Evolutionary conservation across 2,888 invertebrate genomes (phyloP).

Genomic region (Periphyllus acericola): DNA sequence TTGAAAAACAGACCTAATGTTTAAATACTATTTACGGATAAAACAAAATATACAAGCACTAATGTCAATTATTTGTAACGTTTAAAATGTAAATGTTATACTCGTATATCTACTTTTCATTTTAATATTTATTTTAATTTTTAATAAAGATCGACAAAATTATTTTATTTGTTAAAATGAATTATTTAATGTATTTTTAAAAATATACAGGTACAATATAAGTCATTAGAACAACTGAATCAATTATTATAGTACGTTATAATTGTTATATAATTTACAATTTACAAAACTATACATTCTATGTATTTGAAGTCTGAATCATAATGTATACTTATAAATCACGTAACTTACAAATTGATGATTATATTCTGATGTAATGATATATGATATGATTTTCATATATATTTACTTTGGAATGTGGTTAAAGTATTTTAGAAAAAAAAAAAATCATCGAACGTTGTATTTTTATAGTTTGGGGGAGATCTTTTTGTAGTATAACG

Average conservation of each 20-base stretch:
- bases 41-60: neutral
- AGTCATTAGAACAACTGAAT: neutral
- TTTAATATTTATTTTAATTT: neutral
- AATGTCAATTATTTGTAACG: neutral
- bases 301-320: neutral
- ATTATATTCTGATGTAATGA: neutral
- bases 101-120: neutral
- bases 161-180: too few relatives aligned
- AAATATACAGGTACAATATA: too few relatives aligned
- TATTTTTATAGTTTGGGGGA: conserved; percentile 10
- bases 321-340: conserved; percentile 9
- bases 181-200: too few relatives aligned
- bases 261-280: neutral
- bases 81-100: neutral
- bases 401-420: conserved; percentile 43
- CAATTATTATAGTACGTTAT: neutral
- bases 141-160: neutral
- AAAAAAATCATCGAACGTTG: neutral
- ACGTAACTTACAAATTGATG: neutral
- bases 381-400: neutral
- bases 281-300: too few relatives aligned
- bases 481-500: conserved; percentile 20
- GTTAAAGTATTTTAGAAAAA: conserved; percentile 18
- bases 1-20: neutral
- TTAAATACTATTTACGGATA: neutral